Percentiles rank a stretch among this genome's conserved stretches.
Conservation (phyloP, 2,797 vertebrate genomes). For the Acanthurus leucopareius region DNA sequence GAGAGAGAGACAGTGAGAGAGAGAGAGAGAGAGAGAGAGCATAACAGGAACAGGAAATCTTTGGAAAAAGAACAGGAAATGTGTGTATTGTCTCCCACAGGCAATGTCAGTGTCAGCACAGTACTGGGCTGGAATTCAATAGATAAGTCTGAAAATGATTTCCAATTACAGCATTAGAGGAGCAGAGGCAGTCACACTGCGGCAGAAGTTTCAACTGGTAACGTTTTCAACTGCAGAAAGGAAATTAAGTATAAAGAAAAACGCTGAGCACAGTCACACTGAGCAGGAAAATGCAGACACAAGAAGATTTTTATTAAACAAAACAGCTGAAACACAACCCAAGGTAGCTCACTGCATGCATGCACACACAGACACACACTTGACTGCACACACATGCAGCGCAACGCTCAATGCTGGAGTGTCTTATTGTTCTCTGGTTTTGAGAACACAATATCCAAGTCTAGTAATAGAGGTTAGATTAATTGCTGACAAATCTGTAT, state of each 20-base stretch:
- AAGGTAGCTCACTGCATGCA: conserved; percentile 12
- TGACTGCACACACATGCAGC: conserved; percentile 51
- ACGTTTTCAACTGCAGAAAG: not conserved
- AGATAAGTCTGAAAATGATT: conserved; percentile 24
- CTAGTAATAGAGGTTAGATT: conserved; percentile 87
- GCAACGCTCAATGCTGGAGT: conserved; percentile 65
- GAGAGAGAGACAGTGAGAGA: conserved; percentile 4
- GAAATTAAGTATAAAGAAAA: not conserved
- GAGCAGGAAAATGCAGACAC: not conserved
- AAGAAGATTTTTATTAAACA: conserved; percentile 20
- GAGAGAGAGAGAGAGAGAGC: conserved; percentile 7
- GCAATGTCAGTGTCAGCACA: conserved; percentile 49
- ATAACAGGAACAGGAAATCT: conserved; percentile 80
- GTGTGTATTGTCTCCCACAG: conserved; percentile 60
- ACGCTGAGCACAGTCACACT: not conserved
- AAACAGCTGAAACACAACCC: conserved; percentile 31
- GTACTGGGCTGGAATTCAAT: conserved; percentile 23
- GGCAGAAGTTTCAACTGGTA: not conserved
- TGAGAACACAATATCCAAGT: conserved; percentile 79
- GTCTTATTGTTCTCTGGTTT: conserved; percentile 78
- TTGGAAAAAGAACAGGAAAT: conserved; percentile 74
- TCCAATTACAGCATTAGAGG: conserved; percentile 24
- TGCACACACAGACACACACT: conserved; percentile 23
- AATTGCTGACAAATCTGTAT: conserved; percentile 88
- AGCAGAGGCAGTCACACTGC: conserved; percentile 15